Conservation (phyloP, 2,797 vertebrate species). For the Alauda arvensis region DNA sequence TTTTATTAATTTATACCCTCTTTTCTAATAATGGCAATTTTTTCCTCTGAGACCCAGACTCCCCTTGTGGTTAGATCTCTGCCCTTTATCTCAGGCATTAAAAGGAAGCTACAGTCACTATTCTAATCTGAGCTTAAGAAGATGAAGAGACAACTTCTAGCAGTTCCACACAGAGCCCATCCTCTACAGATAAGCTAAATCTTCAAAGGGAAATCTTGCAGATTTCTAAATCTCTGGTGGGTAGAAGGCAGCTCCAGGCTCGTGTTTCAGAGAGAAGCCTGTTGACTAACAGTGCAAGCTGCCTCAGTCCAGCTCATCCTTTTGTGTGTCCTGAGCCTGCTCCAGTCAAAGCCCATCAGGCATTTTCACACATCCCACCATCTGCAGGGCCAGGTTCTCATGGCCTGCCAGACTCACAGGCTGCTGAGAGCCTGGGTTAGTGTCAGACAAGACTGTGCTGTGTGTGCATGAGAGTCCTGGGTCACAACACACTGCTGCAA, state of each 20-base stretch:
- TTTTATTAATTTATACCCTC: not conserved
- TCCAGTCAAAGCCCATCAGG: not conserved
- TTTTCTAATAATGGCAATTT: not conserved
- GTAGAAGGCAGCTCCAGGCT: not conserved
- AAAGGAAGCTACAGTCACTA: not conserved
- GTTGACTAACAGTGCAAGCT: not conserved
- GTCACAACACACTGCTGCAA: not conserved
- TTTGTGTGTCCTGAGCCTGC: not conserved
- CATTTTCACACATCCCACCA: not conserved
- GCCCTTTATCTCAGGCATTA: not conserved
- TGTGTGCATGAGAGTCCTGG: not conserved
- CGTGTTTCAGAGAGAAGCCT: not conserved
- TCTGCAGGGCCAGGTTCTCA: not conserved
- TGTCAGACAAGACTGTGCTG: not conserved
- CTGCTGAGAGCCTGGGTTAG: not conserved
- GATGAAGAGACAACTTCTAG: not conserved
- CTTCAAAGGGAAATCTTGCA: constrained; percentile 15
- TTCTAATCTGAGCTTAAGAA: not conserved
- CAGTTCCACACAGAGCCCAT: not conserved
- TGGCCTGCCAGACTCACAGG: not conserved
- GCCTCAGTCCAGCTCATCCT: not conserved
- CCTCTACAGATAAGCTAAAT: not conserved
- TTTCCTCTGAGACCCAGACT: not conserved
- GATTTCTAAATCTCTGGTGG: not conserved
- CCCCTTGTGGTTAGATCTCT: not conserved